These are phyloP conservation scores for Leptarthrus brevirostris DNA, from an alignment of 2,888 invertebrate genomes.

Conservation along the genomic window DNA sequence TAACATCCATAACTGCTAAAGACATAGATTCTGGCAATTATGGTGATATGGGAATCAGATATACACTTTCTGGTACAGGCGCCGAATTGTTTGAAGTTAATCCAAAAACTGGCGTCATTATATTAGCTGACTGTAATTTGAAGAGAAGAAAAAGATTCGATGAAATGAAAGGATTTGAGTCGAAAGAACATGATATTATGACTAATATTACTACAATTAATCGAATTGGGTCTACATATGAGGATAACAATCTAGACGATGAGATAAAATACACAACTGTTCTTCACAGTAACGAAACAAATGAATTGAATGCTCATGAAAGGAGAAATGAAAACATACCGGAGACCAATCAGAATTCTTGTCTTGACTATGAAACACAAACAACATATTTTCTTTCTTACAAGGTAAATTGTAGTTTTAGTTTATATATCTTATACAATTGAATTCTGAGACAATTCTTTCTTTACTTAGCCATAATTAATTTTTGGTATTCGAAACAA, in stretches of 20 bases:
- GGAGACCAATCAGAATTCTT: slow-evolving; percentile 69
- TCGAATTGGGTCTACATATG: slow-evolving; percentile 55
- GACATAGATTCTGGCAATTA: slow-evolving; percentile 86
- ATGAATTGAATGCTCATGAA: not conserved
- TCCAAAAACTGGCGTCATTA: slow-evolving; percentile 82
- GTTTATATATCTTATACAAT: too few species aligned
- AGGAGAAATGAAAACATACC: not conserved
- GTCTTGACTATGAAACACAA: slow-evolving; percentile 86
- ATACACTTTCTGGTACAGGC: slow-evolving; percentile 84
- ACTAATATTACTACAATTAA: slow-evolving; percentile 50
- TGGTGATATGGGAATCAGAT: slow-evolving; percentile 86
- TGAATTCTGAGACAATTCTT: too few species aligned
- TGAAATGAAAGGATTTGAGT: slow-evolving; percentile 49
- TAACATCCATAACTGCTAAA: slow-evolving; percentile 81
- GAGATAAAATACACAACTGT: slow-evolving; percentile 61
- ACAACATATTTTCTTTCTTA: slow-evolving; percentile 85
- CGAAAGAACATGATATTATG: not conserved
- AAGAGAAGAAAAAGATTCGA: slow-evolving; percentile 60
- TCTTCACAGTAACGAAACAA: not conserved
- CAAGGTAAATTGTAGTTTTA: slow-evolving; percentile 75
- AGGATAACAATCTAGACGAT: slow-evolving; percentile 61
- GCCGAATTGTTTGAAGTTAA: slow-evolving; percentile 85
- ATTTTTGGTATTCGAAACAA: too few species aligned
- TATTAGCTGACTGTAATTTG: slow-evolving; percentile 79
- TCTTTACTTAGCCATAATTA: too few species aligned